phyloP scores from a whole-genome alignment of 53 echinoderm and acorn worm genomes.

The Crossaster papposus region DNA sequence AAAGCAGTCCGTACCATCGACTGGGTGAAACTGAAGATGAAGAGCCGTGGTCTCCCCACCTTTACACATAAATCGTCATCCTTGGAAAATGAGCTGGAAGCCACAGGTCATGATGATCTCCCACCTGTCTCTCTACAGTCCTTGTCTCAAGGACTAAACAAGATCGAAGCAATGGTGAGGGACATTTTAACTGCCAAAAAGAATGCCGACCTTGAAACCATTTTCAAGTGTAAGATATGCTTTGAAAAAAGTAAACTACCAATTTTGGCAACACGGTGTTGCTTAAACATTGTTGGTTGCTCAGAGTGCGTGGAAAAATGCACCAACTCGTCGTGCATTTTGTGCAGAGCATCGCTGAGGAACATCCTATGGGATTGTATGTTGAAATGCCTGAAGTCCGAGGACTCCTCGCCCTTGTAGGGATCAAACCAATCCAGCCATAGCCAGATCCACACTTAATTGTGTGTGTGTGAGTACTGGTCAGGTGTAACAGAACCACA shows the following conservation, averaged over 20 bases:
- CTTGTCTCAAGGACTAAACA: no score
- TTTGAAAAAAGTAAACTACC: conserved; percentile 5
- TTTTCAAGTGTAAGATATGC: conserved; percentile 5
- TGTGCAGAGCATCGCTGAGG: no score
- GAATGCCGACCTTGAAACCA: background rate
- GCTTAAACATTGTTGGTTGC: conserved; percentile 17
- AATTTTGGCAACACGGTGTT: conserved; percentile 19
- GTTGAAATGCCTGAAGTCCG: no score
- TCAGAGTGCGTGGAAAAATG: background rate
- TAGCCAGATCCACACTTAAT: no score
- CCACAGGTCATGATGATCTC: background rate
- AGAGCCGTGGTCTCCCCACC: conserved; percentile 8
- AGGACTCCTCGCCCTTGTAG: no score
- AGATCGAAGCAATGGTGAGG: no score
- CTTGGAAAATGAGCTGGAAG: background rate
- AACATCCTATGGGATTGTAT: no score
- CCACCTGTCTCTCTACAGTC: no score
- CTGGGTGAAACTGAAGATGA: conserved; percentile 20
- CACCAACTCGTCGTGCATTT: no score
- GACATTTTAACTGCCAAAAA: background rate
- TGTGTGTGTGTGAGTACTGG: no score
- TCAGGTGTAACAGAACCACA: no score
- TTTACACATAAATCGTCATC: background rate
- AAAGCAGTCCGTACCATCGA: conserved; percentile 7
- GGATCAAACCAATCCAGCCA: no score